Conservation (phyloP, 2,113 vertebrate genomes). For the Columba janthina region DNA sequence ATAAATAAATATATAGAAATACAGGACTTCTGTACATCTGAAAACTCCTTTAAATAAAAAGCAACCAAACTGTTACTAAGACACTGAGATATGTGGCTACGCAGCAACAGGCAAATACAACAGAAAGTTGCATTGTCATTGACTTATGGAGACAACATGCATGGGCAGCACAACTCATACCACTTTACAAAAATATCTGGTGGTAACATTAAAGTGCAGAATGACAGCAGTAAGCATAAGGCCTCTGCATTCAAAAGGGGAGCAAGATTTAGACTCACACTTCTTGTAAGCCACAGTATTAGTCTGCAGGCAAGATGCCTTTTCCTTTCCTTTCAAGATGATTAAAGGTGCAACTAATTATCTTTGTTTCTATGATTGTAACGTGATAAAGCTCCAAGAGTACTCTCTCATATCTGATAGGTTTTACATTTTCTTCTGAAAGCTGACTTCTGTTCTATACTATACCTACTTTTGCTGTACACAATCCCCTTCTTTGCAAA, state of each 20-base stretch:
- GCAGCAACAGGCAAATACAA: not conserved
- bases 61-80: not conserved
- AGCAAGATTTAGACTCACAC: not conserved
- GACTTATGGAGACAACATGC: not conserved
- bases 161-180: not conserved
- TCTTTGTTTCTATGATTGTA: not conserved
- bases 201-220: not conserved
- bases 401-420: not conserved
- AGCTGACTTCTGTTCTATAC: not conserved
- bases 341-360: not conserved
- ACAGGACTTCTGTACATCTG: not conserved
- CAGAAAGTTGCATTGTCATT: not conserved
- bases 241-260: not conserved
- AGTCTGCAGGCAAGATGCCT: not conserved
- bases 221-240: not conserved
- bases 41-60: not conserved
- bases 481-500: not conserved
- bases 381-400: not conserved
- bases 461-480: not conserved
- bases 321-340: not conserved
- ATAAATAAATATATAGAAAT: too few species aligned
- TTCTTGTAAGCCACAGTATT: not conserved
- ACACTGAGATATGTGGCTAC: not conserved
- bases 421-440: not conserved
- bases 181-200: not conserved